These are phyloP conservation scores for Oligia fasciuncula DNA, from an alignment of 2,888 invertebrate genomes.

Conservation along the genomic window DNA sequence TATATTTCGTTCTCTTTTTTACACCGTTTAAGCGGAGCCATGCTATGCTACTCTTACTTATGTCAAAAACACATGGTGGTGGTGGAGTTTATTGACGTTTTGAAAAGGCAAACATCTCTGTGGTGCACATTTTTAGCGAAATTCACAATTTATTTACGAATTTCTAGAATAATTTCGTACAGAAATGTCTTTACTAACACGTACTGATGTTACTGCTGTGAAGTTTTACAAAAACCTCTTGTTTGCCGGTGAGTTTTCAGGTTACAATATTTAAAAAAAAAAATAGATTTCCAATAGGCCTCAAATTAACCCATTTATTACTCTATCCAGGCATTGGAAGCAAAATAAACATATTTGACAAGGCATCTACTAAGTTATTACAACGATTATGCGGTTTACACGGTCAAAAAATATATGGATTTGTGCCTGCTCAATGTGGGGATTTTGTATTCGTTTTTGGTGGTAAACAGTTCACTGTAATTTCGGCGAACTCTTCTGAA, in stretches of 20 bases:
- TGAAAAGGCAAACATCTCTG: neutral
- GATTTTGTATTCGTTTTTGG: conserved; percentile 88
- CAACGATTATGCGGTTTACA: conserved; percentile 74
- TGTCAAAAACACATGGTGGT: conserved; percentile 35
- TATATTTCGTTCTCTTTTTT: neutral
- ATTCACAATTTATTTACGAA: neutral
- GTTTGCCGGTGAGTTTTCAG: conserved; percentile 84
- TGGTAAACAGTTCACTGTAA: conserved; percentile 88
- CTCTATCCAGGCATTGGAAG: conserved; percentile 89
- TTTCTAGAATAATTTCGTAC: neutral
- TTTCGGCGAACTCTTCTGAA: conserved; percentile 47
- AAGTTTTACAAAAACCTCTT: conserved; percentile 81
- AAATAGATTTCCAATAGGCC: neutral
- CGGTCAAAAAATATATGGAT: conserved; percentile 91
- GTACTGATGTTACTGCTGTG: conserved; percentile 89
- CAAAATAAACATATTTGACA: conserved; percentile 78
- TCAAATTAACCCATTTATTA: neutral
- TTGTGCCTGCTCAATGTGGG: conserved; percentile 76
- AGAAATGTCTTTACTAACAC: conserved; percentile 66
- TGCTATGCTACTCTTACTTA: neutral
- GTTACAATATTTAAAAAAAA: conserved; percentile 41
- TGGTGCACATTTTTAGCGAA: neutral
- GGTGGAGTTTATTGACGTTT: neutral
- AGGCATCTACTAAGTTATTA: conserved; percentile 64
- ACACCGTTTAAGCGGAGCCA: too few relatives aligned